Conservation (phyloP, 1,140 invertebrate genomes). For the Chironomus tepperi region DNA sequence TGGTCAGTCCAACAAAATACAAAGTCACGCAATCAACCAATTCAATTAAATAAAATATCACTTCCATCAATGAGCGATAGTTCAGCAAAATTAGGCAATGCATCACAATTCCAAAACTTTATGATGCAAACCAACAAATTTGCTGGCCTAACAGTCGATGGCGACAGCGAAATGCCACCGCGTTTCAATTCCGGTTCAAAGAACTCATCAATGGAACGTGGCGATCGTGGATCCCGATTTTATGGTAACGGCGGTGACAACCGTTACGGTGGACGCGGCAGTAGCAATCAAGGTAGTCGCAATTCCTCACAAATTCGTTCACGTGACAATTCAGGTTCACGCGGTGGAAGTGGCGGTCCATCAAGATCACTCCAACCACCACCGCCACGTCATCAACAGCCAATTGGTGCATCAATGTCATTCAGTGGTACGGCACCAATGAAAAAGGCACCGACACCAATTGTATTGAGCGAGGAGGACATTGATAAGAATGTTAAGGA, state of each 20-base stretch:
- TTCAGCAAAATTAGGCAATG: conserved; percentile 33
- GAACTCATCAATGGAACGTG: conserved; percentile 1
- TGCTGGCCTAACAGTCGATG: not conserved
- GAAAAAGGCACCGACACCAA: not conserved
- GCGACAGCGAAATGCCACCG: not conserved
- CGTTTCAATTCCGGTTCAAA: not conserved
- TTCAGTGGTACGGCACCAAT: not conserved
- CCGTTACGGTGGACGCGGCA: not conserved
- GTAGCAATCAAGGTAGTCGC: not conserved
- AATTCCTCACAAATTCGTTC: not conserved
- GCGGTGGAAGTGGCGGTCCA: not conserved
- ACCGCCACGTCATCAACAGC: not conserved
- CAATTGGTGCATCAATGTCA: not conserved
- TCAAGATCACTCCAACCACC: not conserved
- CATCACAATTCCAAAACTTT: conserved; percentile 29
- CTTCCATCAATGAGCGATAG: conserved; percentile 29
- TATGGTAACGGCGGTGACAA: not conserved
- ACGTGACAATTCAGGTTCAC: not conserved
- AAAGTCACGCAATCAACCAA: conserved; percentile 24
- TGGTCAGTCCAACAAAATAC: conserved; percentile 18
- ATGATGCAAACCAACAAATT: conserved; percentile 10
- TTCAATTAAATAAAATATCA: conserved; percentile 37
- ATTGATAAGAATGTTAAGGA: not conserved
- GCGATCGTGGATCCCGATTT: not conserved
- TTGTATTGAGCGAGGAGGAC: not conserved